A percentile compares a stretch with the other conserved stretches of the same genome.
Evolutionary conservation across 2,888 invertebrate genomes (phyloP).

Genomic region (Drosophila lutescens): DNA sequence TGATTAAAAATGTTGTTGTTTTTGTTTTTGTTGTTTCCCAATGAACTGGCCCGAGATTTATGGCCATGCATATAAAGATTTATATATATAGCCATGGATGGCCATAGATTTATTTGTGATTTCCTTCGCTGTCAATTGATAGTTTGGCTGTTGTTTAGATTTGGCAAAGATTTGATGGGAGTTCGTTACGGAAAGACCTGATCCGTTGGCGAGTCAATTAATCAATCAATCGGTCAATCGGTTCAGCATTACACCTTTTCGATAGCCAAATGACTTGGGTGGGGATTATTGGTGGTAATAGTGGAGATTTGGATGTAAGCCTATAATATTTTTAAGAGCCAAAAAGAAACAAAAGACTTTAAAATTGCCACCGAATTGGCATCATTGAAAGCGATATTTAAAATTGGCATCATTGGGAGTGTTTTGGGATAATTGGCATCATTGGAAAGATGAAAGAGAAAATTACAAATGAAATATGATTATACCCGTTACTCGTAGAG

Average conservation of each 20-base stretch:
- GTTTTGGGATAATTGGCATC: background rate
- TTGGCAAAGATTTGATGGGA: slow-evolving; percentile 32
- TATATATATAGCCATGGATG: slow-evolving; percentile 23
- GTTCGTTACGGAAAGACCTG: slow-evolving; percentile 52
- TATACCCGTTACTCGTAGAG: no score
- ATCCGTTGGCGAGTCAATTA: slow-evolving; percentile 63
- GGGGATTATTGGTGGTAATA: background rate
- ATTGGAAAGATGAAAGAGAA: slow-evolving; percentile 1
- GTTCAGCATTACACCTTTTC: slow-evolving; percentile 24
- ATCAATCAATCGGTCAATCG: slow-evolving; percentile 38
- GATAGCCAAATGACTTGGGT: background rate
- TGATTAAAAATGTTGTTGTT: slow-evolving; percentile 67
- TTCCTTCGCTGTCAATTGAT: slow-evolving; percentile 61
- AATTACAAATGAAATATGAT: no score
- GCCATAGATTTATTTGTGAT: slow-evolving; percentile 48
- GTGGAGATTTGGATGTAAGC: background rate
- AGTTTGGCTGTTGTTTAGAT: slow-evolving; percentile 41
- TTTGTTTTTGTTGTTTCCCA: slow-evolving; percentile 45
- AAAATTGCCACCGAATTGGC: background rate
- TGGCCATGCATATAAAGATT: slow-evolving; percentile 35
- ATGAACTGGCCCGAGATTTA: slow-evolving; percentile 53
- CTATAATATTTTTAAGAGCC: background rate
- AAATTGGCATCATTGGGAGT: background rate
- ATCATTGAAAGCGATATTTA: background rate
- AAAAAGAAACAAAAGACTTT: background rate